Evolutionary conservation across 2,113 vertebrate genomes (phyloP).

Genomic region (Salvelinus fontinalis): DNA sequence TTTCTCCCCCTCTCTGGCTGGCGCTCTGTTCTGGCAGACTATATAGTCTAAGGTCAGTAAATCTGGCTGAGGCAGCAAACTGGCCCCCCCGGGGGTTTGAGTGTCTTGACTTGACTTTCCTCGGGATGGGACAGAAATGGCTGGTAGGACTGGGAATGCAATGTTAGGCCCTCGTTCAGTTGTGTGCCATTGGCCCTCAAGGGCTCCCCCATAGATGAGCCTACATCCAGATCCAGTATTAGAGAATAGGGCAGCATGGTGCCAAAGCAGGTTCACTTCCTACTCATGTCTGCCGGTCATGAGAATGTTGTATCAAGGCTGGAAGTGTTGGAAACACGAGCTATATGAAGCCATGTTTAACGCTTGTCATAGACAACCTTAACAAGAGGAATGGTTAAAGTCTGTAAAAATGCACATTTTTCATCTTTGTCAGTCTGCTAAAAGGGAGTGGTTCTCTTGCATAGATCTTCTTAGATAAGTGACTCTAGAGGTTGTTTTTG

Average conservation of each 20-base stretch:
- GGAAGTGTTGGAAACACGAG: conserved; percentile 6
- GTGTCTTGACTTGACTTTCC: conserved; percentile 19
- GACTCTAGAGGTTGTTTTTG: background rate
- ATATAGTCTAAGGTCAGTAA: conserved; percentile 37
- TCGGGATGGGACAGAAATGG: conserved; percentile 10
- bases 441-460: too few relatives aligned
- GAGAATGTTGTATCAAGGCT: background rate
- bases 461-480: background rate
- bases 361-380: conserved; percentile 1
- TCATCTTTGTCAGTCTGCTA: background rate
- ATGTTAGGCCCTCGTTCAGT: conserved; percentile 9
- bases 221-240: background rate
- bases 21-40: conserved; percentile 17
- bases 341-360: background rate
- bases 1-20: conserved; percentile 8
- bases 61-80: conserved; percentile 39
- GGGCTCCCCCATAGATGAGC: background rate
- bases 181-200: background rate
- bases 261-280: background rate
- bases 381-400: too few relatives aligned
- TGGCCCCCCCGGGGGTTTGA: conserved; percentile 22
- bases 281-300: background rate
- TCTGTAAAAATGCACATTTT: too few relatives aligned
- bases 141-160: conserved; percentile 12
- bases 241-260: background rate